phyloP scores from a whole-genome alignment of 1,140 invertebrate species.

The Microplitis demolitor region DNA sequence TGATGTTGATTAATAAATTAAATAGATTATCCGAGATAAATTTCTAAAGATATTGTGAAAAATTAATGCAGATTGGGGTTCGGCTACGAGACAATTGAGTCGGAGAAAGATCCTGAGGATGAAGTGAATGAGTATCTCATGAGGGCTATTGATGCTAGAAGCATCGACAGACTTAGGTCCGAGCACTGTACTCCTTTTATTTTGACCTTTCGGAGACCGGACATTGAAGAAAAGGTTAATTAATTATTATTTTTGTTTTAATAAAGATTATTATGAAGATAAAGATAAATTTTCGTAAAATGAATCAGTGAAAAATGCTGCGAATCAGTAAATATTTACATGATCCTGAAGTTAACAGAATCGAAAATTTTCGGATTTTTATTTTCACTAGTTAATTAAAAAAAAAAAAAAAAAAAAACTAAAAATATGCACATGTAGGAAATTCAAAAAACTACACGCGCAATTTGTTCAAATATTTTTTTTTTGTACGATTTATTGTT shows the following conservation, averaged over 20 bases:
- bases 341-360: too few relatives aligned
- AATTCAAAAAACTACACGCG: too few relatives aligned
- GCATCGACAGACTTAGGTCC: conserved; percentile 82
- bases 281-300: too few relatives aligned
- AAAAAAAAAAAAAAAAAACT: too few relatives aligned
- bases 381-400: too few relatives aligned
- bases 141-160: conserved; percentile 91
- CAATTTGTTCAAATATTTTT: too few relatives aligned
- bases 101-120: conserved; percentile 80
- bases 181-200: conserved; percentile 84
- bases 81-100: conserved; percentile 60
- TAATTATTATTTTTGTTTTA: neutral
- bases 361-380: too few relatives aligned
- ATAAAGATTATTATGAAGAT: too few relatives aligned
- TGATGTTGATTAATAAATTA: neutral
- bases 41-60: neutral
- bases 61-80: conserved; percentile 68
- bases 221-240: conserved; percentile 79
- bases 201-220: conserved; percentile 77
- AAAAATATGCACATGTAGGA: too few relatives aligned
- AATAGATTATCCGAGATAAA: neutral
- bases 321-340: too few relatives aligned
- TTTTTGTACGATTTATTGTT: too few relatives aligned
- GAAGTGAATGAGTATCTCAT: conserved; percentile 95
- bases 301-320: too few relatives aligned